Evolutionary conservation across 2,888 invertebrate species (phyloP).

Genomic region (Parasteatoda lunata): DNA sequence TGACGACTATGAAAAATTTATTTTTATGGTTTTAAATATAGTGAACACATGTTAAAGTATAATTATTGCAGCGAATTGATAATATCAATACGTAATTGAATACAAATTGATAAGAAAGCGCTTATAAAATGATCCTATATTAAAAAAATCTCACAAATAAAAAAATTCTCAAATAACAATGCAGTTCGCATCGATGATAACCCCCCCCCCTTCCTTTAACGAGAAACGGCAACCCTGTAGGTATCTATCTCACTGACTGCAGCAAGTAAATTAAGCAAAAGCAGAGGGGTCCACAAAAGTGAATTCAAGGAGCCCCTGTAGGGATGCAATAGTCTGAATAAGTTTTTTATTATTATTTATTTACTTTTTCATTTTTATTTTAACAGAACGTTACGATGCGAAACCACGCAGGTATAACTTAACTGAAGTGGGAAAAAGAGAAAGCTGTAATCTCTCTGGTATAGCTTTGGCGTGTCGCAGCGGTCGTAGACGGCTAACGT

Average conservation of each 20-base stretch:
- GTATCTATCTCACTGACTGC: slow-evolving; percentile 48
- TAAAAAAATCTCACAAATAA: no score
- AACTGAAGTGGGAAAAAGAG: slow-evolving; percentile 49
- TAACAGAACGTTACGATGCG: slow-evolving; percentile 45
- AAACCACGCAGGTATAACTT: slow-evolving; percentile 44
- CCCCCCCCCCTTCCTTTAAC: slow-evolving; percentile 14
- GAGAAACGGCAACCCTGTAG: slow-evolving; percentile 53
- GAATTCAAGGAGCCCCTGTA: slow-evolving; percentile 66
- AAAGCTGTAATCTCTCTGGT: slow-evolving; percentile 7
- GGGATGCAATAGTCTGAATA: slow-evolving; percentile 59
- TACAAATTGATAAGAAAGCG: no score
- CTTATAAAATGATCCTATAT: no score
- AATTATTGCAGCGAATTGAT: no score
- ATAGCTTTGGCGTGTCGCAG: slow-evolving; percentile 50
- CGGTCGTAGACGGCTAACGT: slow-evolving; percentile 33
- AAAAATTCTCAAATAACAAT: background rate
- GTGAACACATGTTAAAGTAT: no score
- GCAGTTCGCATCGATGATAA: background rate
- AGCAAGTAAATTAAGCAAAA: slow-evolving; percentile 67
- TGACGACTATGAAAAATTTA: no score
- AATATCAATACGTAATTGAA: no score
- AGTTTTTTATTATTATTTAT: slow-evolving; percentile 33
- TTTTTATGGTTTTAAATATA: no score
- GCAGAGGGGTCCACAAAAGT: slow-evolving; percentile 66
- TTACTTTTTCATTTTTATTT: slow-evolving; percentile 25